A percentile compares a stretch with the other conserved stretches of the same genome.
These are phyloP conservation scores for Leptothorax acervorum DNA, from an alignment of 2,888 invertebrate genomes.

Conservation along the genomic window DNA sequence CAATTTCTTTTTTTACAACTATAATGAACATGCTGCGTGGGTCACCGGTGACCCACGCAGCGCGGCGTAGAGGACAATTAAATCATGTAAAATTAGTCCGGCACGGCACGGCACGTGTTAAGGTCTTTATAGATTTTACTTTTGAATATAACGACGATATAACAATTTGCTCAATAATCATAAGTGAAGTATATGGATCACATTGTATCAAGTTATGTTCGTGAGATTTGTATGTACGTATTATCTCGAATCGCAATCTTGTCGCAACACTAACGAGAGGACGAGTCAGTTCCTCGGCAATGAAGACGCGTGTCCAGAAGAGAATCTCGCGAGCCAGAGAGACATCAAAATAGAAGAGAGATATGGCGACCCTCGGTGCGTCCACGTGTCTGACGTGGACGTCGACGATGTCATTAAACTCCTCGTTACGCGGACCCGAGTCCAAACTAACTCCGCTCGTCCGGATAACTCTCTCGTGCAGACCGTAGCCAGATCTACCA, in stretches of 20 bases:
- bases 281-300: constrained; percentile 16
- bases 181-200: neutral
- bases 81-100: no score
- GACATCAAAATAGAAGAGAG: constrained; percentile 69
- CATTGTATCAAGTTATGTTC: neutral
- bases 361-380: constrained; percentile 64
- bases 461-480: constrained; percentile 52
- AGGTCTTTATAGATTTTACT: neutral
- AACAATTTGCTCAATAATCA: neutral
- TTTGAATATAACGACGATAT: neutral
- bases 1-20: no score
- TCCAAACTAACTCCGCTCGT: constrained; percentile 68
- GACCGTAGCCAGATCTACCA: constrained; percentile 60
- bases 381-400: constrained; percentile 79
- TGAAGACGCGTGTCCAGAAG: constrained; percentile 38
- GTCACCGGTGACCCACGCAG: no score
- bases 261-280: constrained; percentile 9
- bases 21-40: no score
- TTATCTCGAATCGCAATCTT: neutral
- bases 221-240: neutral
- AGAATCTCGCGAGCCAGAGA: constrained; percentile 55
- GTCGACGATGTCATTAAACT: constrained; percentile 85
- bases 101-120: no score
- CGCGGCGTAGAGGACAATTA: no score
- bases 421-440: constrained; percentile 80